Base-by-base conservation (phyloP, 23 tunicate genomes). In the Diplosoma virens region DNA sequence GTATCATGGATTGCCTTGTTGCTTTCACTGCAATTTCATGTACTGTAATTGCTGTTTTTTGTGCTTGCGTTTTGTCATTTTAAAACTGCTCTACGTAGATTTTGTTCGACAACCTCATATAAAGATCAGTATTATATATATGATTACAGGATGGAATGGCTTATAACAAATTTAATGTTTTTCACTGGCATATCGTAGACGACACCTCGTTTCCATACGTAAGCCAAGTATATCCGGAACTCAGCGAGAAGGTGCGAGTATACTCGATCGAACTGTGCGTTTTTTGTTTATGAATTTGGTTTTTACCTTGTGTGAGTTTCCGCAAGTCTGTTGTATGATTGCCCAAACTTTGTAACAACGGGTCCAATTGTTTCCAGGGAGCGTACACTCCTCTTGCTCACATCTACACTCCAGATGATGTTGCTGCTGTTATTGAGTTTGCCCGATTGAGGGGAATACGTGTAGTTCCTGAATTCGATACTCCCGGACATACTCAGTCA, bases 161-260 rank as follows among this genome's bases (percentile, higher is more conserved):
- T 27, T 95, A 76, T 73, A 95, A 95, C 78, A 95, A 95, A 54
- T 55, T 89, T 61, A 95, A 95, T 78, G 92, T 88, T n/a, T 78
- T 95, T 60, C 99, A 95, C 69, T 95, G 99, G 99, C 98, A 93
- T 73, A 95, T 89, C 1, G 99, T 95, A 23, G 99, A 95, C 60
- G 84, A 75, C 34, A 88, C 89, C 47, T 89, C 96, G 9, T 95
- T 95, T 54, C 99, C 99, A 5, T 95, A 84, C 47, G 79, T 80
- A 34, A 89, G 96, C 64, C 30, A 35, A 5, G 82, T 47, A 2
- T 89, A 86, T 48, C 99, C 99, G 7, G 79, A 84, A 69, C 96
- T 95, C 17, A 78, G 86, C 48, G 28, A 1, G 59, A 76, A 80
- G 87, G 97, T 82, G 50, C 48, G n/a, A n/a, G n/a, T n/a, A n/a